Base-by-base conservation (phyloP, 2,113 vertebrate species). In the Platysternon megacephalum region DNA sequence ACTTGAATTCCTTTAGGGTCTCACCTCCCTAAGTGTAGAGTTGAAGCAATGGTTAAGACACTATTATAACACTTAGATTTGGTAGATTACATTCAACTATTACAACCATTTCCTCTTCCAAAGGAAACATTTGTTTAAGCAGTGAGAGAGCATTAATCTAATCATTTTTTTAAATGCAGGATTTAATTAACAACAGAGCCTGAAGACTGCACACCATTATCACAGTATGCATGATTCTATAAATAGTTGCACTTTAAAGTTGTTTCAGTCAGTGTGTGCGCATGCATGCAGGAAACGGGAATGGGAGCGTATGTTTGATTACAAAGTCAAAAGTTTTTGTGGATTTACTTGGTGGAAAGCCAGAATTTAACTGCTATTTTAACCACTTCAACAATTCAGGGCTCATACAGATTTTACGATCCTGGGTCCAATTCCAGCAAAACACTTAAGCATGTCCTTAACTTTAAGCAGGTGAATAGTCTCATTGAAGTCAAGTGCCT, bases 121-220 rank as follows among this genome's bases (percentile, higher is more conserved):
- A 84, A 84, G 42, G n/a, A 93, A 97, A 82, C 90, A 86, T 79
- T 95, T 97, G 68, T 74, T 83, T 84, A 89, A 87, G 76, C 86
- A 89, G n/a, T 87, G 51, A 84, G 29, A 76, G 2, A 82, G 8
- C 86, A 94, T 84, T 85, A 85, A 58, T 17, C 3, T 4, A 61
- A 6, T 86, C 11, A 94, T 0, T 4, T 86, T 86, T 92, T 92
- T 79, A 90, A 93, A 84, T 87, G 94, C 68, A 61, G 4, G 56
- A 76, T 82, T 82, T 93, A 91, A 92, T 89, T 56, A 42, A 85
- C 32, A 91, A 84, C 61, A 51, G 22, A 21, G 61, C 65, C 68
- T 46, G 51, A 86, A 29, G 86, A 87, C 53, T 58, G 84, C 90
- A 89, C 85, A 14, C 48, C 79, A 48, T 21, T 58, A 82, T 4